Base-by-base conservation (phyloP, 2,797 vertebrate genomes). In the Centroberyx gerrardi region DNA sequence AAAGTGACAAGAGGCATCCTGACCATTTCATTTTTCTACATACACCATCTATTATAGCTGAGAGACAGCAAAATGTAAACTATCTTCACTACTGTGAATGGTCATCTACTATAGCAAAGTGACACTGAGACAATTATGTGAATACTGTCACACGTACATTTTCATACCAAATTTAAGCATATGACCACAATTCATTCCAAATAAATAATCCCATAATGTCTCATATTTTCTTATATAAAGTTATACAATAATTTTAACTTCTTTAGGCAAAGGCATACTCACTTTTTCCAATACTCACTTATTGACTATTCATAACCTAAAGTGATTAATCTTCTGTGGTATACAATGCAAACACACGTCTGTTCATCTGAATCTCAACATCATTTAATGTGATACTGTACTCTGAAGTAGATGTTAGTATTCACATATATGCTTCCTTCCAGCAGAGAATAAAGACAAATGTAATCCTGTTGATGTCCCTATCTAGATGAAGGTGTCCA, bases 381-480 rank as follows among this genome's bases (percentile, higher is more conserved):
- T 53, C 12, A 64, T 72, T 44, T 5, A 4, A 77, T 36, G 17
- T 68, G 48, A 80, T 12, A 67, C 36, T 55, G 78, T 12, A 67
- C 36, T 55, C 40, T 55, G 22, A 69, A 58, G 55, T 38, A 18
- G 22, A 54, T 36, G 52, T 72, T 66, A 53, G 38, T 42, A 67
- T 71, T 67, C 10, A 0, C 67, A 74, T 44, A 27, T 58, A 31
- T 61, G 68, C 55, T 68, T 76, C 31, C 42, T 78, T 80, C 61
- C 72, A 67, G 56, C 55, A 38, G 78, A 83, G 73, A 83, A 76
- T 85, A 78, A 81, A 88, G 81, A 82, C 46, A 78, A 88, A 84
- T 79, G 81, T 75, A 81, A 80, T 83, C 67, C 59, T 56, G 78
- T 75, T 87, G 84, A 91, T 88, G 88, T 88, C 72, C 71, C 67